Evolutionary conservation across 1,140 invertebrate species (phyloP).

Genomic region (Solenopsis invicta): DNA sequence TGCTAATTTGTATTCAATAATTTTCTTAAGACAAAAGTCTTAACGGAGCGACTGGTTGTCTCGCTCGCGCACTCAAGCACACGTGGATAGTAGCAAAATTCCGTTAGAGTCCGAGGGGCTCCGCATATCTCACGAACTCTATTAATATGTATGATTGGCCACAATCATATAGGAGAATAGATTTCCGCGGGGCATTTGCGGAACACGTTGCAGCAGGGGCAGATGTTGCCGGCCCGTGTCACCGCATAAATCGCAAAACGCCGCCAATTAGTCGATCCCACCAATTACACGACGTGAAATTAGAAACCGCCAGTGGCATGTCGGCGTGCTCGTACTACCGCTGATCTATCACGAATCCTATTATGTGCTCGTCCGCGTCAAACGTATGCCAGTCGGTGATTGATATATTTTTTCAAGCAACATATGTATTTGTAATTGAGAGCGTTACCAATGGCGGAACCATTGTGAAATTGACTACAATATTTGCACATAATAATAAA

Average conservation of each 20-base stretch:
- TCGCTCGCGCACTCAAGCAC: not conserved
- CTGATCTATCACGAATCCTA: constrained; percentile 57
- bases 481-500: constrained; percentile 1
- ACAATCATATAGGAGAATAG: constrained; percentile 75
- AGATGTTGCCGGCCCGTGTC: constrained; percentile 78
- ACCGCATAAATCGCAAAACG: constrained; percentile 78
- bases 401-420: constrained; percentile 43
- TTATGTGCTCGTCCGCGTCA: constrained; percentile 49
- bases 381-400: constrained; percentile 32
- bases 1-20: not conserved
- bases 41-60: not conserved
- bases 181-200: constrained; percentile 73
- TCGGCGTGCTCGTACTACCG: constrained; percentile 28
- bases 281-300: constrained; percentile 77
- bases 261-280: constrained; percentile 79
- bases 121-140: constrained; percentile 70
- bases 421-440: not conserved
- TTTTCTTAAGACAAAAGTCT: constrained; percentile 20
- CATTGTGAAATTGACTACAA: constrained; percentile 13
- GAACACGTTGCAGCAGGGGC: constrained; percentile 66
- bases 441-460: not conserved
- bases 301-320: constrained; percentile 66
- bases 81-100: constrained; percentile 55
- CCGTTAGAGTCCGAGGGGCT: constrained; percentile 70
- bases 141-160: constrained; percentile 84